Evolutionary conservation across 2,113 vertebrate genomes (phyloP).

Genomic region (Cairina moschata): DNA sequence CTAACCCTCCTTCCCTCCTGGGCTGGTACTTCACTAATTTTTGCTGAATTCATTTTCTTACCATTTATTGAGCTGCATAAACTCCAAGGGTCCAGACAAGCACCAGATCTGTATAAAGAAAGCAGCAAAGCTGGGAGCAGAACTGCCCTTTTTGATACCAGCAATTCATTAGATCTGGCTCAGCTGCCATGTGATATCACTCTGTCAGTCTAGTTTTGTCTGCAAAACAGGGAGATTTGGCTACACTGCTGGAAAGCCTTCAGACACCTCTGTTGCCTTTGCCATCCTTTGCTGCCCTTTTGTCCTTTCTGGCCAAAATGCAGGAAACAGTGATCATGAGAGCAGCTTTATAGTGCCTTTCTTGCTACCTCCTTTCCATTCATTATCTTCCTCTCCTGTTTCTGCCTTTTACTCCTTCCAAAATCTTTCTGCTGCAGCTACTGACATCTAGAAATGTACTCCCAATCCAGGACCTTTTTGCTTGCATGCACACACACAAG

Average conservation of each 20-base stretch:
- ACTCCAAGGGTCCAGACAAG: background rate
- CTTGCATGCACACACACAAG: background rate
- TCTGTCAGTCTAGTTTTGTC: background rate
- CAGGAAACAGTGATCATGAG: background rate
- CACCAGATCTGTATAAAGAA: background rate
- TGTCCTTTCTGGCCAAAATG: background rate
- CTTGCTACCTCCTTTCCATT: background rate
- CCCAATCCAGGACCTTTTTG: background rate
- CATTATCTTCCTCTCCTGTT: background rate
- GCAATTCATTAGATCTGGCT: background rate
- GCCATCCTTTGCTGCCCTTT: background rate
- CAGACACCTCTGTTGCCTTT: background rate
- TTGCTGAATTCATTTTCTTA: background rate
- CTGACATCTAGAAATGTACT: background rate
- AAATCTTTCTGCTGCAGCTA: background rate
- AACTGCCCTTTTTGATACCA: background rate
- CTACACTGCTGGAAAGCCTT: background rate
- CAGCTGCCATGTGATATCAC: background rate
- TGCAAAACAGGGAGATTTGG: background rate
- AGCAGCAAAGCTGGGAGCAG: background rate
- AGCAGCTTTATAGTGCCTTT: background rate
- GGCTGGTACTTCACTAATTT: background rate
- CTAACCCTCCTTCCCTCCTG: background rate
- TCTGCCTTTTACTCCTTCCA: background rate
- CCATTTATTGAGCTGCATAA: slow-evolving; percentile 15